Evolutionary conservation across 2,113 vertebrate species (phyloP).

Genomic region (Pipra filicauda): DNA sequence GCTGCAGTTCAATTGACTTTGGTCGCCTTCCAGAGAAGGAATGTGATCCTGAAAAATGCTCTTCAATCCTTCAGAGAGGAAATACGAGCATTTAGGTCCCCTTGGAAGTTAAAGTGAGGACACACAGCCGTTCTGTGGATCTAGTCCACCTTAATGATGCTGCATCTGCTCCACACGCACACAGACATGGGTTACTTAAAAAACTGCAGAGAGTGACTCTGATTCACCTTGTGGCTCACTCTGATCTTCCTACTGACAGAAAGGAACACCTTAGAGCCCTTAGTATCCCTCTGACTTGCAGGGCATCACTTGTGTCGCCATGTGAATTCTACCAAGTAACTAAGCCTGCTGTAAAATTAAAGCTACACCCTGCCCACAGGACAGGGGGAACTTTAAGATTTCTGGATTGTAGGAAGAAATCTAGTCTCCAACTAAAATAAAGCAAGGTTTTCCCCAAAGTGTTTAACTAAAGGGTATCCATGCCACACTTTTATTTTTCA

Average conservation of each 20-base stretch:
- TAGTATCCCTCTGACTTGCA: not conserved
- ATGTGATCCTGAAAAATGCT: not conserved
- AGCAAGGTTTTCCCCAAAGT: conserved; percentile 37
- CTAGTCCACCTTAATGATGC: not conserved
- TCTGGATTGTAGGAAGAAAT: not conserved
- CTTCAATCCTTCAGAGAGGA: not conserved
- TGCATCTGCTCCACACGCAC: not conserved
- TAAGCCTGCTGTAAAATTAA: not conserved
- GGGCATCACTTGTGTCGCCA: not conserved
- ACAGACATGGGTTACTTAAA: not conserved
- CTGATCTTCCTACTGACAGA: not conserved
- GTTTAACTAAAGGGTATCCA: conserved; percentile 47
- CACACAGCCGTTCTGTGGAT: not conserved
- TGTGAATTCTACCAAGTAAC: not conserved
- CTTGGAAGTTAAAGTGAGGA: not conserved
- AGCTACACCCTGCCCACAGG: conserved; percentile 2
- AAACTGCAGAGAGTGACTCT: not conserved
- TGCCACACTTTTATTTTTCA: conserved; percentile 49
- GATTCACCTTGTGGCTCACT: not conserved
- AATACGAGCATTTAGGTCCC: not conserved
- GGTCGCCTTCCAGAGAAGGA: conserved; percentile 15
- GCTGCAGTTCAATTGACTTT: not conserved
- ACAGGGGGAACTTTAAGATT: not conserved
- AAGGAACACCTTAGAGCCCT: not conserved
- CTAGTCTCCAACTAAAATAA: conserved; percentile 44